Evolutionary conservation across 2,797 vertebrate genomes (phyloP).

Genomic region (Anguilla pacifica): DNA sequence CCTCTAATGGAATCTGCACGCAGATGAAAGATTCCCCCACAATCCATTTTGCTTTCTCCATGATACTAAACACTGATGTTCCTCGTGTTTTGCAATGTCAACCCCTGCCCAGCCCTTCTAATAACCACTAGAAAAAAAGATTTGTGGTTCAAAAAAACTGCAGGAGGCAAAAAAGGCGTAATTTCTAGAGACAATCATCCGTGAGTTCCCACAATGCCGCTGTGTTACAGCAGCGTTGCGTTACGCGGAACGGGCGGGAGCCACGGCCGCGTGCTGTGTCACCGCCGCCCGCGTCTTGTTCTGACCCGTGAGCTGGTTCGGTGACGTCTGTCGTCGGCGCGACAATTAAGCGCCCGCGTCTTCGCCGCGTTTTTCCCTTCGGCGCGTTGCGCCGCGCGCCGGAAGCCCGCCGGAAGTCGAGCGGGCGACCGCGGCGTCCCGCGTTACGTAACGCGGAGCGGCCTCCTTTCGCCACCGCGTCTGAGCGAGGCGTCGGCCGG

Average conservation of each 20-base stretch:
- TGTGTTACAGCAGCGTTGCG: not conserved
- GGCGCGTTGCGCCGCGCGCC: not conserved
- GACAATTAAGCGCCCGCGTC: not conserved
- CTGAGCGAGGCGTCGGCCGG: slow-evolving; percentile 51
- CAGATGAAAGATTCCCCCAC: not conserved
- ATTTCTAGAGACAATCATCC: not conserved
- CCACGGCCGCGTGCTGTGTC: not conserved
- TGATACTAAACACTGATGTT: not conserved
- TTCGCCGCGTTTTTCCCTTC: not conserved
- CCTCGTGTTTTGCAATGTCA: not conserved
- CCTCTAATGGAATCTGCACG: not conserved
- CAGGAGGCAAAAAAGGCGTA: not conserved
- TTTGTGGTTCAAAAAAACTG: not conserved
- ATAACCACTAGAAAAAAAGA: not conserved
- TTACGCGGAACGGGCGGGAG: not conserved
- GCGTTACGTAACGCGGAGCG: slow-evolving; percentile 66
- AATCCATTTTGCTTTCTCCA: not conserved
- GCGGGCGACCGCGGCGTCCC: slow-evolving; percentile 56
- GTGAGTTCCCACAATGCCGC: not conserved
- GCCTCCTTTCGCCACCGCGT: slow-evolving; percentile 33
- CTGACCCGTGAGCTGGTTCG: not conserved
- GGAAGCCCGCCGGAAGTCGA: not conserved
- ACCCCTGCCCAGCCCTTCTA: not conserved
- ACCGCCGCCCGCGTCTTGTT: not conserved
- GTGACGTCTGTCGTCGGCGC: not conserved